These are phyloP conservation scores for Mionectes macconnelli DNA, from an alignment of 2,113 vertebrate genomes.

Conservation along the genomic window DNA sequence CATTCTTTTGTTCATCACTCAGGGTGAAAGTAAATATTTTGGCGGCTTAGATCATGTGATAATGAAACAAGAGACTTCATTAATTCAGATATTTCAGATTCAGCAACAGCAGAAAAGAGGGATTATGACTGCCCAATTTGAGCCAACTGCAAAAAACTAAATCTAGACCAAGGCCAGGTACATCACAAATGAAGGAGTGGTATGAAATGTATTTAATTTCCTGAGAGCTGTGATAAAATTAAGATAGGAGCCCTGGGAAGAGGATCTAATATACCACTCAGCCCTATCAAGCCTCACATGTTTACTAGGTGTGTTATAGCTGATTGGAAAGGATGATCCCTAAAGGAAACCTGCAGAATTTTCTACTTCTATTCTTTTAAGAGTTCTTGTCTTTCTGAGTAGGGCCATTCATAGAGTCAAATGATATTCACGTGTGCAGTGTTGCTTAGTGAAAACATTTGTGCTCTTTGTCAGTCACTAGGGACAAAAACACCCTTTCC, in stretches of 20 bases:
- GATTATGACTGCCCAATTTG: not conserved
- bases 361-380: not conserved
- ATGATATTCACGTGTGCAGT: not conserved
- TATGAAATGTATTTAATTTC: constrained; percentile 35
- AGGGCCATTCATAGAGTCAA: not conserved
- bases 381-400: not conserved
- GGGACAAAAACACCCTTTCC: not conserved
- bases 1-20: constrained; percentile 15
- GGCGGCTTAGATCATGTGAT: not conserved
- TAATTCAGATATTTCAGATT: constrained; percentile 40
- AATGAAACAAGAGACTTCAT: not conserved
- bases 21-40: constrained; percentile 34
- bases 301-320: not conserved
- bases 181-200: not conserved
- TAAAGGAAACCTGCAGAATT: not conserved
- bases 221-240: constrained; percentile 22
- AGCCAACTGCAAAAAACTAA: constrained; percentile 3
- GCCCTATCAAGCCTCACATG: not conserved
- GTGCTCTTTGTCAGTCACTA: not conserved
- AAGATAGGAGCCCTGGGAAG: not conserved
- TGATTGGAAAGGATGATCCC: not conserved
- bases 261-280: not conserved
- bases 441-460: not conserved
- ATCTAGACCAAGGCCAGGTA: not conserved
- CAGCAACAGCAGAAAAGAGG: not conserved